phyloP scores from a whole-genome alignment of 2,113 vertebrate genomes.

The Misgurnus mizolepis region DNA sequence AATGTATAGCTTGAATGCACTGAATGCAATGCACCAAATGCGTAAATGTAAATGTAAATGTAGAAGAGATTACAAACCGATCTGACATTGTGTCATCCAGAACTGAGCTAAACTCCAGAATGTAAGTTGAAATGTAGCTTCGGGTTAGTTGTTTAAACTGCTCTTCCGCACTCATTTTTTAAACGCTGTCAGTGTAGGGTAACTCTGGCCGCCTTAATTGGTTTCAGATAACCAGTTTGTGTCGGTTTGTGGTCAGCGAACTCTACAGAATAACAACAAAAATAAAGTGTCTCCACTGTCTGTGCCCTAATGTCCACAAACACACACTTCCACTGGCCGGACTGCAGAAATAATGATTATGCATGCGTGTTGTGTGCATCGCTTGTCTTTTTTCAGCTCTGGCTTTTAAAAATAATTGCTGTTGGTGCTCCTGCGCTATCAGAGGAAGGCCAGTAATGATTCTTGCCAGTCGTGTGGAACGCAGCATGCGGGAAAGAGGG shows the following conservation, averaged over 20 bases:
- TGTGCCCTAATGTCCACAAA: constrained; percentile 8
- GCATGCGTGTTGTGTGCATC: constrained; percentile 62
- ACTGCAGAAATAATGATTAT: constrained; percentile 70
- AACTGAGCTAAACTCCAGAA: background rate
- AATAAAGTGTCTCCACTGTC: constrained; percentile 53
- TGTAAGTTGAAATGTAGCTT: background rate
- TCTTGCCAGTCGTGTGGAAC: constrained; percentile 65
- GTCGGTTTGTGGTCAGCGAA: constrained; percentile 73
- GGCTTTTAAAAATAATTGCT: constrained; percentile 81
- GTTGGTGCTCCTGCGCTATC: constrained; percentile 69
- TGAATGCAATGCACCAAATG: no score
- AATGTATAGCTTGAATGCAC: no score
- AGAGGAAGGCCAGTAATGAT: constrained; percentile 73
- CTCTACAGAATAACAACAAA: constrained; percentile 52
- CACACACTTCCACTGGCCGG: constrained; percentile 34
- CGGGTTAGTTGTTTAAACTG: constrained; percentile 47
- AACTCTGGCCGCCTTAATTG: constrained; percentile 68
- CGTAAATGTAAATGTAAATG: no score
- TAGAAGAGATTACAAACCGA: no score
- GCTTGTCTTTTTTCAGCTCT: constrained; percentile 71
- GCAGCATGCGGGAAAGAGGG: constrained; percentile 8
- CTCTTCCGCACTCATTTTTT: constrained; percentile 40
- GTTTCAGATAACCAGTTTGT: constrained; percentile 69
- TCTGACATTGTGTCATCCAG: background rate
- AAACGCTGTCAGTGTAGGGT: constrained; percentile 69